These are phyloP conservation scores for Venusia cambrica DNA, from an alignment of 2,888 invertebrate genomes.

Conservation along the genomic window DNA sequence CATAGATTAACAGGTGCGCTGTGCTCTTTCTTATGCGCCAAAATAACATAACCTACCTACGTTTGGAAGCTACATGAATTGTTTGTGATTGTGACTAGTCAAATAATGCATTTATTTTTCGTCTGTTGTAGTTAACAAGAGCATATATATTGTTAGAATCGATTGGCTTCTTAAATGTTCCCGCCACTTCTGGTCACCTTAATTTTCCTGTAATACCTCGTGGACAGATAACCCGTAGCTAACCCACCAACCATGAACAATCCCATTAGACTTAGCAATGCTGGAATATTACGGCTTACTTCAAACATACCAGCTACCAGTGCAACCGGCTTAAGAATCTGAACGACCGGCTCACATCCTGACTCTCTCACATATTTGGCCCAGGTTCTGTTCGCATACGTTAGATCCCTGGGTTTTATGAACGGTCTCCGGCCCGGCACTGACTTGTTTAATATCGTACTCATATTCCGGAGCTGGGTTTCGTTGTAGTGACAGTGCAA, in stretches of 20 bases:
- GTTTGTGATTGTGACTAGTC: too few relatives aligned
- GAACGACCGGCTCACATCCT: conserved; percentile 80
- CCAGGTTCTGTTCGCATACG: conserved; percentile 84
- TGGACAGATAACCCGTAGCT: conserved; percentile 4
- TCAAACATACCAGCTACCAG: conserved; percentile 49
- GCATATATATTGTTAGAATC: too few relatives aligned
- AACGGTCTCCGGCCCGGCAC: conserved; percentile 79
- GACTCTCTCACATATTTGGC: conserved; percentile 86
- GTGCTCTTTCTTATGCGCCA: too few relatives aligned
- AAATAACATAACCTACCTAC: too few relatives aligned
- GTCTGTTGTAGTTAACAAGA: too few relatives aligned
- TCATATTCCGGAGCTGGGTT: conserved; percentile 74
- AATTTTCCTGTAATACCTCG: conserved; percentile 3
- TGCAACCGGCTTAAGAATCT: conserved; percentile 69
- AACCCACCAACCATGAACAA: conserved; percentile 5
- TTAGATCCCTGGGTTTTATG: conserved; percentile 80
- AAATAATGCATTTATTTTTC: too few relatives aligned
- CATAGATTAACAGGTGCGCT: too few relatives aligned
- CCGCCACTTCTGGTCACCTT: not conserved
- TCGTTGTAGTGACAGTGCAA: conserved; percentile 84
- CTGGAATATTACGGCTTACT: conserved; percentile 26
- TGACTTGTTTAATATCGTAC: conserved; percentile 69
- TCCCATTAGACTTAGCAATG: conserved; percentile 1
- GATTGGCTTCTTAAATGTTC: too few relatives aligned
- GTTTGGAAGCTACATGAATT: too few relatives aligned